Percentiles rank a stretch among this genome's conserved stretches.
Evolutionary conservation across 2,113 vertebrate genomes (phyloP).

Genomic region (Cheilinus undulatus): DNA sequence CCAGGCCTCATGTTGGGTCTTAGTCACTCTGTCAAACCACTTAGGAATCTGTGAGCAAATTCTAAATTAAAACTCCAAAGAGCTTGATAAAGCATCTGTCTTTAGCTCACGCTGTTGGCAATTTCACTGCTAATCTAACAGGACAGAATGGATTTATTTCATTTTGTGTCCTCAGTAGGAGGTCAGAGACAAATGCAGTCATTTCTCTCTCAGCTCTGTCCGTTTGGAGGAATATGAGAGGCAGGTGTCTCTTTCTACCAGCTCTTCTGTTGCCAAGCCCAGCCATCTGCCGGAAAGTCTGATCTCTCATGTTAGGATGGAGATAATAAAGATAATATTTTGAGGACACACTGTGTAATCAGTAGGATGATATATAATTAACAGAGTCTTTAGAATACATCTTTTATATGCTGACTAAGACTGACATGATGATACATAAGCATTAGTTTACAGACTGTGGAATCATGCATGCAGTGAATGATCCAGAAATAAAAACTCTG

Average conservation of each 20-base stretch:
- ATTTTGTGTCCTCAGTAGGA: conserved; percentile 2
- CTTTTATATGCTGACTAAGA: not conserved
- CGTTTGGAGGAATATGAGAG: conserved; percentile 31
- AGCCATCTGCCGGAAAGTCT: conserved; percentile 46
- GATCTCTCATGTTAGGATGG: not conserved
- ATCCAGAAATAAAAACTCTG: too few relatives aligned
- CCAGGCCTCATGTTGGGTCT: not conserved
- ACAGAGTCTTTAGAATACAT: not conserved
- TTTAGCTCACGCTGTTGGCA: not conserved
- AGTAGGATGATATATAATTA: not conserved
- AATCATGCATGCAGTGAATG: too few relatives aligned
- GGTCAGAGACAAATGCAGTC: not conserved
- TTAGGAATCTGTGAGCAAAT: not conserved
- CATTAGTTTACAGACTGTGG: not conserved
- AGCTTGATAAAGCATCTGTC: not conserved
- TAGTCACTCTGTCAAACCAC: not conserved
- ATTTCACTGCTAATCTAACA: not conserved
- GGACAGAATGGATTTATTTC: not conserved
- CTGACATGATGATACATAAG: not conserved
- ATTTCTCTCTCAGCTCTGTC: conserved; percentile 22
- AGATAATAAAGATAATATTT: conserved; percentile 27
- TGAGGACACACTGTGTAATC: not conserved
- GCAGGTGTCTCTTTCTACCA: conserved; percentile 45
- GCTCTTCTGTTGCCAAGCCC: conserved; percentile 31
- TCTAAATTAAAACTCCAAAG: not conserved